Percentiles rank a stretch among this genome's conserved stretches.
Evolutionary conservation across 2,797 vertebrate species (phyloP).

Genomic region (Amazonetta brasiliensis): DNA sequence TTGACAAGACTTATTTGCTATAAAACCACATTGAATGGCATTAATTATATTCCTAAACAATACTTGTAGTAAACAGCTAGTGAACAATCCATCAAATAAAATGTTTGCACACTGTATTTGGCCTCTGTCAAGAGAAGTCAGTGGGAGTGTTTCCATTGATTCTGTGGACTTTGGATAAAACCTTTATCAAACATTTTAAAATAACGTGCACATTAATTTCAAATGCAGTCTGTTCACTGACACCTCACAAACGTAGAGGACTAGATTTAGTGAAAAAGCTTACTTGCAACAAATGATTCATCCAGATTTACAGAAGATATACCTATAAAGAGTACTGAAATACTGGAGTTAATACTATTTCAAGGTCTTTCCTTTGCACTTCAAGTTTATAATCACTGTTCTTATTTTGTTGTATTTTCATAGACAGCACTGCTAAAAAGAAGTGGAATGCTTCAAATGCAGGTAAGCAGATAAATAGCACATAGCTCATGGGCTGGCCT

Average conservation of each 20-base stretch:
- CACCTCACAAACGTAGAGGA: constrained; percentile 3
- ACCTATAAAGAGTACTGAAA: not conserved
- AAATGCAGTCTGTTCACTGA: not conserved
- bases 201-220: constrained; percentile 31
- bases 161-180: not conserved
- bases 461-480: constrained; percentile 1
- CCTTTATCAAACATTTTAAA: constrained; percentile 33
- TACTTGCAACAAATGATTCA: not conserved
- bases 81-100: constrained; percentile 41
- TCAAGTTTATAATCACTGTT: constrained; percentile 31
- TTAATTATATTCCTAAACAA: constrained; percentile 55
- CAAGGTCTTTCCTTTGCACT: constrained; percentile 26
- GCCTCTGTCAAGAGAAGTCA: not conserved
- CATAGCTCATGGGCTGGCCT: not conserved
- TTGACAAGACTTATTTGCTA: constrained; percentile 19
- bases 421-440: not conserved
- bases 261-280: not conserved
- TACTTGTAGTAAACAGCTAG: constrained; percentile 23
- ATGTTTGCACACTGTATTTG: not conserved
- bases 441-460: not conserved
- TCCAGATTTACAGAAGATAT: not conserved
- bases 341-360: constrained; percentile 3
- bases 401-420: constrained; percentile 26
- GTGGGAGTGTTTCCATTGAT: not conserved
- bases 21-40: not conserved